Percentiles rank a stretch among this genome's conserved stretches.
These are phyloP conservation scores for Scomber scombrus DNA, from an alignment of 2,113 vertebrate genomes.

Conservation along the genomic window DNA sequence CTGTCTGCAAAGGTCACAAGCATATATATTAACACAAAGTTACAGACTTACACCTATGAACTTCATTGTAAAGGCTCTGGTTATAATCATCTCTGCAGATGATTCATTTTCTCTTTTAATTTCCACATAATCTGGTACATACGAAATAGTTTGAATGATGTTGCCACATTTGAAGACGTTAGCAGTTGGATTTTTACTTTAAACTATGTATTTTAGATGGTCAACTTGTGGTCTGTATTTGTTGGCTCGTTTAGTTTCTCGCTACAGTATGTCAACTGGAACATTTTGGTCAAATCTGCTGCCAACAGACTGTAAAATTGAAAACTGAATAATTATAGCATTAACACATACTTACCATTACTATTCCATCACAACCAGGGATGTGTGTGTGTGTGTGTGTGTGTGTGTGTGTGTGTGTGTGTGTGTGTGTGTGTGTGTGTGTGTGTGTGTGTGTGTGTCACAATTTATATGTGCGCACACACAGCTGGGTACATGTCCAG, in stretches of 20 bases:
- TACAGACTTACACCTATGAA: background rate
- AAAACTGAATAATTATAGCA: conserved; percentile 32
- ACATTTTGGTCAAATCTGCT: conserved; percentile 10
- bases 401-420: background rate
- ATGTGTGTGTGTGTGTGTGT: background rate
- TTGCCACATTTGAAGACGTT: background rate
- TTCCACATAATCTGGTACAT: background rate
- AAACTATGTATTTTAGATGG: background rate
- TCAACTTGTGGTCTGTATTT: conserved; percentile 12
- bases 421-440: background rate
- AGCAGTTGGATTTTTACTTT: background rate
- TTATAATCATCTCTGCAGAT: background rate
- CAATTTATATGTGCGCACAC: conserved; percentile 13
- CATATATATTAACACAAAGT: conserved; percentile 12
- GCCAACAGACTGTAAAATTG: conserved; percentile 43
- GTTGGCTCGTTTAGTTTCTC: conserved; percentile 7
- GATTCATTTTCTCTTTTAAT: background rate
- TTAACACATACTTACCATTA: conserved; percentile 24
- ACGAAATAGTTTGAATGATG: background rate
- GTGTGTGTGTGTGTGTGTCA: background rate
- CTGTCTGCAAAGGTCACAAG: conserved; percentile 90
- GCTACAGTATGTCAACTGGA: conserved; percentile 41
- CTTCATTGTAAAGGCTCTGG: background rate
- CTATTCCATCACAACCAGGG: conserved; percentile 6
- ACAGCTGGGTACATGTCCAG: conserved; percentile 53